phyloP scores from a whole-genome alignment of 2,113 vertebrate genomes.

The Clarias magur region DNA sequence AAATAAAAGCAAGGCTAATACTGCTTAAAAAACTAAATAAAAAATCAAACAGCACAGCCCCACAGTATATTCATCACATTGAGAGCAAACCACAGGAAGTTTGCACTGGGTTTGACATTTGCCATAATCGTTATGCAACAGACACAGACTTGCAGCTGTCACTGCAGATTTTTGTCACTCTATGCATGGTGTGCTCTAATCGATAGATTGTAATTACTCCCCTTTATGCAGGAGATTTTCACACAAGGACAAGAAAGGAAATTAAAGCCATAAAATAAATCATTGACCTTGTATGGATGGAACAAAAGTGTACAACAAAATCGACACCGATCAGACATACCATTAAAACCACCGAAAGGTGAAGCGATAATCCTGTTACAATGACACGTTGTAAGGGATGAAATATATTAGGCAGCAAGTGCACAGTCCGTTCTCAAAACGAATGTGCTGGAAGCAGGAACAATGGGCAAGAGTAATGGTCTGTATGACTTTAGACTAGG shows the following conservation, averaged over 20 bases:
- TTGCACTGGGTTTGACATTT: constrained; percentile 34
- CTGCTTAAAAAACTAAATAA: no score
- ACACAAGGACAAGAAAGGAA: not conserved
- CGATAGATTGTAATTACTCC: constrained; percentile 53
- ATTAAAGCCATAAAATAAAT: constrained; percentile 4
- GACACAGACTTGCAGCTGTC: constrained; percentile 43
- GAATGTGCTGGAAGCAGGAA: no score
- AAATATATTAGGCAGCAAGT: no score
- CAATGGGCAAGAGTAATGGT: no score
- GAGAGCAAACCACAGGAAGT: constrained; percentile 41
- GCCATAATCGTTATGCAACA: constrained; percentile 35
- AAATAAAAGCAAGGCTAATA: constrained; percentile 19
- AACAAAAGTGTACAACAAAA: no score
- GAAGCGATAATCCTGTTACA: no score
- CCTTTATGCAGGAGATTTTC: not conserved
- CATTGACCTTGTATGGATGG: no score
- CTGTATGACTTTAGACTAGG: no score
- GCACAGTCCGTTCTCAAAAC: no score
- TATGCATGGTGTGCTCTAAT: constrained; percentile 42
- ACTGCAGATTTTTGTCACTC: constrained; percentile 50
- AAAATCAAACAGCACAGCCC: not conserved
- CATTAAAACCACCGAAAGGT: no score
- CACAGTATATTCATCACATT: constrained; percentile 34
- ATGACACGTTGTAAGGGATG: no score
- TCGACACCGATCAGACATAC: no score